Evolutionary conservation across 2,888 invertebrate species (phyloP), one percentile per base, ranked within the genome.

Genomic region (Cryptocephalus moraei): DNA sequence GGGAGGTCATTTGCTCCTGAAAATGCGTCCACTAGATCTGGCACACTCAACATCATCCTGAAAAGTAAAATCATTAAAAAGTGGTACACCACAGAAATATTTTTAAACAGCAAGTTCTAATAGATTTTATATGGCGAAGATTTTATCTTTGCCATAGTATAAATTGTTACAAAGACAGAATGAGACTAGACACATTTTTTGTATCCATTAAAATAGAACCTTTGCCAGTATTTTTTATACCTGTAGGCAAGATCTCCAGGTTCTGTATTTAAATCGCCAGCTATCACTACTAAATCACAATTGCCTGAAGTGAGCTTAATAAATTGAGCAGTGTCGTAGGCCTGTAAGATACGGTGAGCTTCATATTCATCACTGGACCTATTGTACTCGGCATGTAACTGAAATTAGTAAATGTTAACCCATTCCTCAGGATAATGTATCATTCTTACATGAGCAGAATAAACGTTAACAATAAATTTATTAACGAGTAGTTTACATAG

Each of bases 301-400:
- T 79, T 76, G 9, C 77, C 76, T 40, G 84, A 80, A 1, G 94
- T 95, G 61, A 91, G 77, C 60, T 85, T 83, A 48, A 99, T 85
- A 69, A 97, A 93, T 74, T 96, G 92, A 50, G 92, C 91, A 47
- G 93, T 86, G 62, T 97, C 92, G 65, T 90, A 91, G 1, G 95
- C 91, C 74, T 99, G 97, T 45, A 91, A 76, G 8, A 93, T 80
- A 59, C 99, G 78, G 70, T 99, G 99, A 38, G 93, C 87, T 57
- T 85, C 76, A 68, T 99, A 99, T 59, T 89, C 89, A 65, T 96
- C 95, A 63, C 81, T 77, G 50, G 81, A 79, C 34, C 78, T 75
- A 66, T 89, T 80, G 63, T 97, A 97, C 72, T 95, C 93, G 1
- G 96, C 97, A 74, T 96, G 96, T 45, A 97, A 75, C 91, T 92